phyloP scores from a whole-genome alignment of 92 coral and sea anemone genomes.

The Blastomussa wellsi region DNA sequence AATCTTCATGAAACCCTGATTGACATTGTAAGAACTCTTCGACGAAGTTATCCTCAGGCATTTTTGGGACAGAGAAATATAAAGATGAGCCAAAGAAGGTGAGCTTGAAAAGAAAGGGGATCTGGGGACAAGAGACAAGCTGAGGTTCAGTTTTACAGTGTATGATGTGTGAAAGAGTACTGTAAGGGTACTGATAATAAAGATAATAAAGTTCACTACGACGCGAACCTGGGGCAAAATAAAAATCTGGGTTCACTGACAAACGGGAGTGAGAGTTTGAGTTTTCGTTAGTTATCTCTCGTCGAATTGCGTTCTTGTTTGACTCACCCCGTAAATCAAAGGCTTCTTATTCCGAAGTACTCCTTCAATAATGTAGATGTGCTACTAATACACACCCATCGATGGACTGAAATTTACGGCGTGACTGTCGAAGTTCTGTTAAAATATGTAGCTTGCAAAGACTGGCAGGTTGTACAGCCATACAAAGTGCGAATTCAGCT shows the following conservation, averaged over 20 bases:
- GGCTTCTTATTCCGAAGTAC: no score
- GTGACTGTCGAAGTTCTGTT: neutral
- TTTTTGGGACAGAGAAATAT: neutral
- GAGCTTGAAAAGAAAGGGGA: slow-evolving; percentile 1
- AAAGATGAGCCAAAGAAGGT: neutral
- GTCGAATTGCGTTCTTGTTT: neutral
- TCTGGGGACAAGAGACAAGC: neutral
- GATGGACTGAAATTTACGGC: neutral
- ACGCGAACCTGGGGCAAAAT: no score
- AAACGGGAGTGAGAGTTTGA: neutral
- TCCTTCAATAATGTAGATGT: no score
- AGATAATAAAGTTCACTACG: no score
- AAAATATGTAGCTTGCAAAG: neutral
- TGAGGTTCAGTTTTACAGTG: slow-evolving; percentile 7
- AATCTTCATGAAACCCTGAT: slow-evolving; percentile 35
- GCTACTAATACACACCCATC: no score
- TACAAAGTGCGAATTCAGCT: neutral
- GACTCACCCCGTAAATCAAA: neutral
- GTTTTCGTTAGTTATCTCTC: neutral
- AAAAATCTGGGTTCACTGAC: neutral
- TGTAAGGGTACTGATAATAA: no score
- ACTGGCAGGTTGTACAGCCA: no score
- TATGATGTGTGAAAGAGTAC: neutral
- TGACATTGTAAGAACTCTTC: slow-evolving; percentile 30
- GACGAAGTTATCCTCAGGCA: slow-evolving; percentile 9